These are phyloP conservation scores for Ostrea edulis DNA, from an alignment of 1,140 invertebrate genomes.

Conservation along the genomic window DNA sequence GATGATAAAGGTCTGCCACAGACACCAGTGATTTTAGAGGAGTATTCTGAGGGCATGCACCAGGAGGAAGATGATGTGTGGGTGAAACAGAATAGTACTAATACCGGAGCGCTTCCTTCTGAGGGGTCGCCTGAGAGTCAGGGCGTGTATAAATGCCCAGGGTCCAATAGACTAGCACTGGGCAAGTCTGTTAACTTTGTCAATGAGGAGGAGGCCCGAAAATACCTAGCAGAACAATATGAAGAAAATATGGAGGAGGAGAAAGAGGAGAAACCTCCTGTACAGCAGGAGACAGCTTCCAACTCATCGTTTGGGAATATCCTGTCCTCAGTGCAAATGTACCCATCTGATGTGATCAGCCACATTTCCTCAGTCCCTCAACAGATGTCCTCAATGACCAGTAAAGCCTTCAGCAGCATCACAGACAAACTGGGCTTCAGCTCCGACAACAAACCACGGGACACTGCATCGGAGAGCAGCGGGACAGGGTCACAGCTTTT, in stretches of 20 bases:
- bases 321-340: conserved; percentile 47
- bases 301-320: conserved; percentile 37
- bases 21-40: background rate
- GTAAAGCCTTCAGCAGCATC: conserved; percentile 67
- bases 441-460: conserved; percentile 9
- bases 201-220: conserved; percentile 71
- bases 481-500: conserved; percentile 42
- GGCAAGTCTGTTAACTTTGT: conserved; percentile 59
- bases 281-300: background rate
- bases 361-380: conserved; percentile 46
- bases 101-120: background rate
- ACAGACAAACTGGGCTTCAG: conserved; percentile 54
- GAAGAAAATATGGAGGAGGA: conserved; percentile 60
- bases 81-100: conserved; percentile 24
- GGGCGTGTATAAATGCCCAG: background rate
- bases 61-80: conserved; percentile 15
- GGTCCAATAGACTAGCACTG: conserved; percentile 3
- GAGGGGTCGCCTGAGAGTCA: background rate
- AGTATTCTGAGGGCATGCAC: background rate
- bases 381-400: conserved; percentile 69
- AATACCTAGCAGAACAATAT: conserved; percentile 74
- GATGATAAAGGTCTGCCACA: conserved; percentile 13
- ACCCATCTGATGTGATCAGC: conserved; percentile 43
- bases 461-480: conserved; percentile 48
- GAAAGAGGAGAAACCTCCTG: background rate